Conservation (phyloP, 2,888 invertebrate genomes). For the Dione vanillae region DNA sequence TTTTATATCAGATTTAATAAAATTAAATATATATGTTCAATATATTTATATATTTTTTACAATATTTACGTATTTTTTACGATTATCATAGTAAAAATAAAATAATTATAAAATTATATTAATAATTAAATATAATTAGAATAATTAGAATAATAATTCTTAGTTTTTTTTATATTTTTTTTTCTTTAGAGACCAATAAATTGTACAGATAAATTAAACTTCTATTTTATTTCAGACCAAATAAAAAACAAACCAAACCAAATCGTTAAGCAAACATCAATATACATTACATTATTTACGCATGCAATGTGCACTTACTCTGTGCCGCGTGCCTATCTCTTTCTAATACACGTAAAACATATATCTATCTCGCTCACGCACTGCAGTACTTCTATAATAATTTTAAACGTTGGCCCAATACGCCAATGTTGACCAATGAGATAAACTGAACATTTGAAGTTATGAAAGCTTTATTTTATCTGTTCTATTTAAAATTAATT, state of each 20-base stretch:
- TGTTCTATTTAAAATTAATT: neutral
- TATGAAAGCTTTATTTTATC: constrained; percentile 5
- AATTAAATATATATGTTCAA: too few relatives aligned
- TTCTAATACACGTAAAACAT: constrained; percentile 34
- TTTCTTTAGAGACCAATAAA: neutral
- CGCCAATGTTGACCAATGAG: constrained; percentile 6
- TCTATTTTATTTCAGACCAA: constrained; percentile 11
- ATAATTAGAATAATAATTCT: too few relatives aligned
- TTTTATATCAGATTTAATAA: too few relatives aligned
- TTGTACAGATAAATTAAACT: constrained; percentile 10
- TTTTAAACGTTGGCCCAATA: constrained; percentile 27
- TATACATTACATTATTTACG: constrained; percentile 48
- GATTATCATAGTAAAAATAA: too few relatives aligned
- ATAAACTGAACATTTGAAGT: neutral
- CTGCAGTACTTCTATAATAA: constrained; percentile 51
- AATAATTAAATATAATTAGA: too few relatives aligned
- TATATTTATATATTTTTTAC: too few relatives aligned
- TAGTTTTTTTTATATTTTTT: too few relatives aligned
- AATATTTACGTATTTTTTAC: too few relatives aligned
- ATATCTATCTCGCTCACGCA: constrained; percentile 43
- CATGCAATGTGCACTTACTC: constrained; percentile 45
- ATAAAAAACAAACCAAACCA: constrained; percentile 25
- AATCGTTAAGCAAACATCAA: constrained; percentile 42
- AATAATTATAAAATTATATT: too few relatives aligned
- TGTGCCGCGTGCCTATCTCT: constrained; percentile 48